Evolutionary conservation across 1,140 invertebrate genomes (phyloP).

Genomic region (Venturia canescens): DNA sequence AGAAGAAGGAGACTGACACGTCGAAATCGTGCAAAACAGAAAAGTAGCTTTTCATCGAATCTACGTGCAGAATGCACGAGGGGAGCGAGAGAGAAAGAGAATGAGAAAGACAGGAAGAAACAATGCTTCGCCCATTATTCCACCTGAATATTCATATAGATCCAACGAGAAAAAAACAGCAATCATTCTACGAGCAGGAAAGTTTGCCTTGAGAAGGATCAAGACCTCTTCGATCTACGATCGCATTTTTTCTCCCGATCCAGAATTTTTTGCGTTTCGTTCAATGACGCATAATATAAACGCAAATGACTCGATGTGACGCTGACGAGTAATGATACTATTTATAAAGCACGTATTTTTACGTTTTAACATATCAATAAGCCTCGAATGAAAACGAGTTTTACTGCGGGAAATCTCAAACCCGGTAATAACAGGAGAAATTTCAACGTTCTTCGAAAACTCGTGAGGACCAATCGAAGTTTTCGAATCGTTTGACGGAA

Average conservation of each 20-base stretch:
- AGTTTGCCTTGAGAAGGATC: background rate
- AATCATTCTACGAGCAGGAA: background rate
- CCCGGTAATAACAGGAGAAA: background rate
- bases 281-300: background rate
- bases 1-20: slow-evolving; percentile 52
- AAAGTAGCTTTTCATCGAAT: background rate
- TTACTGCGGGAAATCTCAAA: background rate
- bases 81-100: slow-evolving; percentile 18
- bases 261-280: background rate
- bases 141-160: background rate
- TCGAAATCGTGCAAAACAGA: slow-evolving; percentile 57
- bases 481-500: no score
- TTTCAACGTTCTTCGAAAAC: no score
- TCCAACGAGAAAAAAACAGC: background rate
- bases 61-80: background rate
- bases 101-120: background rate
- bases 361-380: background rate
- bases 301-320: background rate
- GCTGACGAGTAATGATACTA: background rate
- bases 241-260: background rate
- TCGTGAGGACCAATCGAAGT: no score
- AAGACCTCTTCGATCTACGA: background rate
- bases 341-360: background rate
- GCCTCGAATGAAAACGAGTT: background rate
- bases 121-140: background rate